A percentile compares a stretch with the other conserved stretches of the same genome.
Conservation (phyloP, 1,140 invertebrate genomes). For the Anoplolepis gracilipes region DNA sequence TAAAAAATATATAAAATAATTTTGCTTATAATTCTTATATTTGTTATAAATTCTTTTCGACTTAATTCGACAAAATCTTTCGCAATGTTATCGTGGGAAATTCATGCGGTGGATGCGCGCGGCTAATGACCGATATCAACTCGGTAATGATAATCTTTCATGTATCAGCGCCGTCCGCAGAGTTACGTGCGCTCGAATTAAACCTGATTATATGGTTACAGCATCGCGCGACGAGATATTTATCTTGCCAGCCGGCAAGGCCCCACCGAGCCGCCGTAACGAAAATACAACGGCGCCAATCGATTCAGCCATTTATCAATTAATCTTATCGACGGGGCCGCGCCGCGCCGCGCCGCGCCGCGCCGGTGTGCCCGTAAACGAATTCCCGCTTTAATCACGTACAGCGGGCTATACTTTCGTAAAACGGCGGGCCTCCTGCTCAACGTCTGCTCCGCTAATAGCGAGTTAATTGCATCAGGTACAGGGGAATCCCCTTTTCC, state of each 20-base stretch:
- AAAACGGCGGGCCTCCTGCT: constrained; percentile 77
- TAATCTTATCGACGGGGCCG: constrained; percentile 77
- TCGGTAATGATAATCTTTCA: constrained; percentile 62
- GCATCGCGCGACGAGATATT: constrained; percentile 68
- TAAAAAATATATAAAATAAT: too few species aligned
- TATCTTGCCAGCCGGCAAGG: constrained; percentile 56
- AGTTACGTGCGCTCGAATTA: constrained; percentile 63
- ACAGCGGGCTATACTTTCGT: constrained; percentile 72
- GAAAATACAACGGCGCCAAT: constrained; percentile 73
- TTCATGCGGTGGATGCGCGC: not conserved
- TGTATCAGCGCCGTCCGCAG: constrained; percentile 37
- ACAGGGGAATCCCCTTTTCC: constrained; percentile 74
- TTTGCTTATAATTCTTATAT: too few species aligned
- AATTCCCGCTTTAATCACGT: constrained; percentile 77
- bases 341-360: constrained; percentile 59
- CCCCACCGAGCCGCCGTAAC: constrained; percentile 40
- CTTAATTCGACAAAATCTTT: not conserved
- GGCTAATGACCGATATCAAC: constrained; percentile 40
- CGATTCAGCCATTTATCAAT: constrained; percentile 78
- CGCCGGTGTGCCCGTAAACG: constrained; percentile 70
- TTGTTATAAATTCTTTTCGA: too few species aligned
- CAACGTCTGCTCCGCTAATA: constrained; percentile 77
- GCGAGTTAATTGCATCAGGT: constrained; percentile 80
- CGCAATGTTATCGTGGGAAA: constrained; percentile 40
- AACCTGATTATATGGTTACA: constrained; percentile 67